Evolutionary conservation across 2,113 vertebrate species (phyloP), one percentile per base, ranked within the genome.

Genomic region (Heterocephalus glaber): DNA sequence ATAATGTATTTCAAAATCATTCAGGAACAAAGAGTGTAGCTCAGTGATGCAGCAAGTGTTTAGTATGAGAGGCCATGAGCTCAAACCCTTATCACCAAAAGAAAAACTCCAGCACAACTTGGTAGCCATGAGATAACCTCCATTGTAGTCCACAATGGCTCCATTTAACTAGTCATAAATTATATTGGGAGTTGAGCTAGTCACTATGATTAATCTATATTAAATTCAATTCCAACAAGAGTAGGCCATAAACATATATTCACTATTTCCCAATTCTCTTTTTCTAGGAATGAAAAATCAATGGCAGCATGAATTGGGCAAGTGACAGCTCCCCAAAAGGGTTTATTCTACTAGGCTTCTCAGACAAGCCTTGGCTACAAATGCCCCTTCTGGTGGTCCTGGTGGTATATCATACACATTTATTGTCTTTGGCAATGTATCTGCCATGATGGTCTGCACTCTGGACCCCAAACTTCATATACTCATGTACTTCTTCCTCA

Each of bases 401-500:
- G 22, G 20, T 95, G 65, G 8, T n/a, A n/a, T 93, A 70, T 89
- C 77, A 49, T 94, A 94, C 22, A 65, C 85, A 52, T 12, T 92
- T 47, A 97, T 74, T 24, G 41, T 91, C 7, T 89, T 94, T 35
- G 92, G 95, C n/a, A 95, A 96, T 85, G 77, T 94, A 44, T 93
- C 87, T 68, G 90, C 96, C 79, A n/a, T 97, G 44, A 58, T 74
- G 13, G 76, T 96, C 26, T 94, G 79, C 52, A 61, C 81, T 65
- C 56, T 77, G 47, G 85, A 96, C 58, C 81, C 90, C 63, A 92
- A 76, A 49, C 85, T 95, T n/a, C 92, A 95, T 8, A 96, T 88
- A 3, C 90, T 90, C 44, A 96, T 96, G 92, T 95, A 96, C 54
- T 94, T 96, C 92, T 97, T 97, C 49, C 96, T 97, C 54, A 56